These are phyloP conservation scores for Leucoma salicis DNA, from an alignment of 2,888 invertebrate species.

Conservation along the genomic window DNA sequence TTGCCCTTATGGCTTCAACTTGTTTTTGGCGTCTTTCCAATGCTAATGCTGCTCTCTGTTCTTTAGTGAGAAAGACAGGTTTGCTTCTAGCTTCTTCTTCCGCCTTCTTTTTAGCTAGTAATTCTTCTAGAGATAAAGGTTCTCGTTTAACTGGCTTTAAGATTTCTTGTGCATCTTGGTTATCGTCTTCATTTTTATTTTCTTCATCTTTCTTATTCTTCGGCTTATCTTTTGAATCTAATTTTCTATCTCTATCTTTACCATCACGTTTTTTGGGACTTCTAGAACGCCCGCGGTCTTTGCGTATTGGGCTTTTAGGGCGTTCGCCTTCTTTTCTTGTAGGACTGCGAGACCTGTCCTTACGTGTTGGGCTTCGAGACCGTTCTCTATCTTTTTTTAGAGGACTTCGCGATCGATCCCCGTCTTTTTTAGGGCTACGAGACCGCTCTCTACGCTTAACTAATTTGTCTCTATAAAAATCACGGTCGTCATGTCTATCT, in stretches of 20 bases:
- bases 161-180: conserved; percentile 63
- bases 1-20: conserved; percentile 89
- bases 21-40: conserved; percentile 94
- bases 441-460: conserved; percentile 64
- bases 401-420: conserved; percentile 52
- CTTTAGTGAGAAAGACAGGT: conserved; percentile 98
- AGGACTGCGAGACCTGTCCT: conserved; percentile 52
- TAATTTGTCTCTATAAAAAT: conserved; percentile 66
- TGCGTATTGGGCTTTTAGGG: conserved; percentile 48
- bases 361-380: conserved; percentile 57
- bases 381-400: conserved; percentile 54
- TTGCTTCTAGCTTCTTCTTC: conserved; percentile 97
- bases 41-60: conserved; percentile 95
- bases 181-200: conserved; percentile 55
- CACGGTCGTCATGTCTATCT: conserved; percentile 70
- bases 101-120: conserved; percentile 97
- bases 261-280: conserved; percentile 69
- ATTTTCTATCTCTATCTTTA: conserved; percentile 60
- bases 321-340: conserved; percentile 33
- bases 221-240: conserved; percentile 70
- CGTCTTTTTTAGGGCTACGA: conserved; percentile 60
- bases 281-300: conserved; percentile 58
- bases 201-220: conserved; percentile 61
- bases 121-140: conserved; percentile 97
- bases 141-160: conserved; percentile 80